Base-by-base conservation (phyloP, 2,113 vertebrate genomes). In the Pantherophis guttatus region DNA sequence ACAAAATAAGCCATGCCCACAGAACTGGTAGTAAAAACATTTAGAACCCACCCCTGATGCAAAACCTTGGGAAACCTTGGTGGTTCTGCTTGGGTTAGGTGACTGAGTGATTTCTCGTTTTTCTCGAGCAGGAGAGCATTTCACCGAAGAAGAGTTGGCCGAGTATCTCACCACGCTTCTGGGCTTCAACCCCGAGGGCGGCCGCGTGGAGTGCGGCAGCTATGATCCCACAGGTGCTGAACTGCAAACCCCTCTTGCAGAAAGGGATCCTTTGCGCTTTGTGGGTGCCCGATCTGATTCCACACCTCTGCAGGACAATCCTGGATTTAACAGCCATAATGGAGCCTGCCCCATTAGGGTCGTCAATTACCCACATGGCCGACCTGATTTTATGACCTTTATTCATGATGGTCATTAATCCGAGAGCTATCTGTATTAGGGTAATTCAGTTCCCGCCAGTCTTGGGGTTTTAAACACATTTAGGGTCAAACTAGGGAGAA, bases 61-160 rank as follows among this genome's bases (percentile, higher is more conserved):
- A 50, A 81, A 50, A 39, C 1, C 0, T 3, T 19, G 8, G 48
- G 53, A 26, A 21, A 2, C n/a, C n/a, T 1, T 12, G 19, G 8
- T 33, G 70, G 7, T 15, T 23, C 52, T 58, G 9, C 5, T 2
- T 0, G 0, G 6, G n/a, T 11, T 7, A 59, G 50, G 50, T 44
- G 2, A 29, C n/a, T 0, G 0, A 58, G 57, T 0, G 62, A 5
- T 70, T 70, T 90, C 70, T 87, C 24, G 0, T 54, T 94, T 81
- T 0, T 0, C 23, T 1, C 1, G 3, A 10, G 1, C 96, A 99
- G 99, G 99, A 33, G 99, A 99, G 95, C 97, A 95, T 90, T 99
- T 99, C 98, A 98, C 98, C 0, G 98, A 98, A 91, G 98, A 99
- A 0, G 99, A 99, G 95, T 94, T 99, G 96, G 94, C 93, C 0